Evolutionary conservation across 2,797 vertebrate species (phyloP), one percentile per base, ranked within the genome.

Genomic region (Pagetopsis macropterus): DNA sequence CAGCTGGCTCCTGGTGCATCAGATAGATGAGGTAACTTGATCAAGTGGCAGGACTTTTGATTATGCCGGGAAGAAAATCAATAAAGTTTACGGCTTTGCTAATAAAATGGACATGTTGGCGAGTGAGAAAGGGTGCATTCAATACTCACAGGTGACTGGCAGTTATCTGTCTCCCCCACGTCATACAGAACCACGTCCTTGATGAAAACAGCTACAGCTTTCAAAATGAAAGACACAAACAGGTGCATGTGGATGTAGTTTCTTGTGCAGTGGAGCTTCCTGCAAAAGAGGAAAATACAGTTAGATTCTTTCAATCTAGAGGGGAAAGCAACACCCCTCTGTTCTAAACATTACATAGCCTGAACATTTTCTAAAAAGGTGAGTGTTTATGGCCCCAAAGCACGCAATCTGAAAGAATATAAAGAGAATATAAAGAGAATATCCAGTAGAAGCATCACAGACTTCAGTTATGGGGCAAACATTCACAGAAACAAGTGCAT

Each of bases 171-270:
- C 62, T 96, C 95, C 1, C 71, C 92, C 0, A 87, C 93, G 14
- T 95, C 90, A n/a, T 96, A 98, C 0, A 99, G 94, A 63, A 96
- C 93, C 48, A 96, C 86, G 51, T 99, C 98, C 84, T 99, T 99
- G 78, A 98, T 91, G 87, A 99, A 96, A 78, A 99, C 97, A 0
- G 97, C 93, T 0, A 96, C 82, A 3, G 97, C 97, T 85, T 97
- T 96, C 92, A 99, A 95, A 63, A 98, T 97, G 87, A 99, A 98
- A 43, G 98, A 97, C 86, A 96, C 91, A 91, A 99, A 99, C 65
- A 99, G 95, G 60, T 99, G 95, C 93, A 96, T 96, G 84, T 99
- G 98, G 90, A 99, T 98, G 87, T 96, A 98, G 91, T 99, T 99
- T 59, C 98, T 92, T 0, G 97, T 99, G 78, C 98, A 99, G 89